These are phyloP conservation scores for Gobio gobio DNA, from an alignment of 2,113 vertebrate species.

Conservation along the genomic window DNA sequence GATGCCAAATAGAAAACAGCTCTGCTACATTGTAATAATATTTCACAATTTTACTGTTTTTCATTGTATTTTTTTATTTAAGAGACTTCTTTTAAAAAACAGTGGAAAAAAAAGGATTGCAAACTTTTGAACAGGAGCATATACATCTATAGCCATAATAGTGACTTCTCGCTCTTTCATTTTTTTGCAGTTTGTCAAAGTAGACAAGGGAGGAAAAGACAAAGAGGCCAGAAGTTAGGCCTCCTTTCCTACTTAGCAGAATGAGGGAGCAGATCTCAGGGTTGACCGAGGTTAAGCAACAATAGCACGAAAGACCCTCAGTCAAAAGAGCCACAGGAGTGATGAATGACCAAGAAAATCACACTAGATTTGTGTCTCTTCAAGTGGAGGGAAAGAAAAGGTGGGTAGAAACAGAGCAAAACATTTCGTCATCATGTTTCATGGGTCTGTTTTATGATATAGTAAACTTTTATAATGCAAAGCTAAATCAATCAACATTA, in stretches of 20 bases:
- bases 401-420: conserved; percentile 4
- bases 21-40: neutral
- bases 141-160: too few species aligned
- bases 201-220: neutral
- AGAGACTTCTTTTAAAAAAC: neutral
- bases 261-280: neutral
- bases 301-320: neutral
- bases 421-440: neutral
- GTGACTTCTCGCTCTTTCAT: too few species aligned
- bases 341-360: conserved; percentile 9
- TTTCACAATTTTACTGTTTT: neutral
- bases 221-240: conserved; percentile 11
- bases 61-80: too few species aligned
- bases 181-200: neutral
- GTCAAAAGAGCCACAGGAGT: conserved; percentile 15
- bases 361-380: neutral
- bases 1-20: neutral
- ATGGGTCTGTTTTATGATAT: conserved; percentile 5
- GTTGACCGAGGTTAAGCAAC: conserved; percentile 10
- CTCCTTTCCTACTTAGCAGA: neutral
- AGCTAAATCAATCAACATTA: conserved; percentile 20
- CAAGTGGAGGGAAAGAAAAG: neutral
- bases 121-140: too few species aligned
- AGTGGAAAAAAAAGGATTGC: too few species aligned
- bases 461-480: conserved; percentile 4